These are phyloP conservation scores for Muscina levida DNA, from an alignment of 2,888 invertebrate genomes.

Conservation along the genomic window DNA sequence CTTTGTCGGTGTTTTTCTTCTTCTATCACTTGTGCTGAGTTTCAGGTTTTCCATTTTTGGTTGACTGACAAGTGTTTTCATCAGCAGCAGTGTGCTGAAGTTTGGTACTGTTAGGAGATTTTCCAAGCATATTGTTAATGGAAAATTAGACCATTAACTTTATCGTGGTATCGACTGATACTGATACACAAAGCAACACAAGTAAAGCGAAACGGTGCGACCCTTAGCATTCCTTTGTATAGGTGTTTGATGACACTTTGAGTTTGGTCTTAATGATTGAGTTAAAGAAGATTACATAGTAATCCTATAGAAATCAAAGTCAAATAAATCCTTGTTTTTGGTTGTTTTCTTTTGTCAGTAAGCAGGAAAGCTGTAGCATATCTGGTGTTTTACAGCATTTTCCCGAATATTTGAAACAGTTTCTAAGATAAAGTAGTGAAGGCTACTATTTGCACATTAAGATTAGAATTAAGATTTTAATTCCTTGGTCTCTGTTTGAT, in stretches of 20 bases:
- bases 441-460: too few species aligned
- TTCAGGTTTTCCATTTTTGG: too few species aligned
- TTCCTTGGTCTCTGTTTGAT: too few species aligned
- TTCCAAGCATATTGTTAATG: background rate
- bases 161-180: background rate
- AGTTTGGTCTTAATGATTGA: slow-evolving; percentile 1
- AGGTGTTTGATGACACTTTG: slow-evolving; percentile 5
- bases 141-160: slow-evolving; percentile 15
- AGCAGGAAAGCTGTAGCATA: background rate
- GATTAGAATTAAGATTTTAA: too few species aligned
- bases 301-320: slow-evolving; percentile 14
- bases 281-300: slow-evolving; percentile 22
- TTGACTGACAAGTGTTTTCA: slow-evolving; percentile 53
- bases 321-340: background rate
- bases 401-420: too few species aligned
- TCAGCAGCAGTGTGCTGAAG: background rate
- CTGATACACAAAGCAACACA: too few species aligned
- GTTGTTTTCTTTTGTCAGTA: background rate
- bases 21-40: too few species aligned
- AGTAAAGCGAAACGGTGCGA: too few species aligned
- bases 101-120: background rate
- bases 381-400: too few species aligned
- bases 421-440: too few species aligned
- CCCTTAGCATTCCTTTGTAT: too few species aligned
- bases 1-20: slow-evolving; percentile 25